phyloP scores from a whole-genome alignment of 2,888 invertebrate genomes.

The Papilio demoleus region DNA sequence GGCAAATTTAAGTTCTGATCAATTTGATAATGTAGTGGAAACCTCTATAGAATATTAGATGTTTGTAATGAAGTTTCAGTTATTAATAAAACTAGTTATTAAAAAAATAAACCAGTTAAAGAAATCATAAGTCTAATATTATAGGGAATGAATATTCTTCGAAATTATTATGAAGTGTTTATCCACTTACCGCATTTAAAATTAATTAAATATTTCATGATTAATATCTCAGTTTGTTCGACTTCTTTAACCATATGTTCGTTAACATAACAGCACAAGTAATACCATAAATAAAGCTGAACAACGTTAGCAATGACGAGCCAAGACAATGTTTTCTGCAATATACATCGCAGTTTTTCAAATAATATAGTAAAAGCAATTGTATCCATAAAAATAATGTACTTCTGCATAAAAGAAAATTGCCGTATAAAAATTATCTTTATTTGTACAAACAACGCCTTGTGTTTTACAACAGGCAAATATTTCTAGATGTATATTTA shows the following conservation, averaged over 20 bases:
- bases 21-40: too few relatives aligned
- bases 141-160: constrained; percentile 10
- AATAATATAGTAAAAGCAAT: neutral
- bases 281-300: constrained; percentile 59
- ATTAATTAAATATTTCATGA: constrained; percentile 65
- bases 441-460: neutral
- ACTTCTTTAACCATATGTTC: constrained; percentile 62
- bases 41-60: too few relatives aligned
- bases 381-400: too few relatives aligned
- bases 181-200: constrained; percentile 60
- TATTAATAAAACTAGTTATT: too few relatives aligned
- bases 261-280: constrained; percentile 56
- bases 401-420: too few relatives aligned
- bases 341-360: neutral
- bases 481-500: neutral
- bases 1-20: too few relatives aligned
- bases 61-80: too few relatives aligned
- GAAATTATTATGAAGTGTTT: too few relatives aligned
- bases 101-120: too few relatives aligned
- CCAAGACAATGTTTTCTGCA: constrained; percentile 51
- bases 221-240: constrained; percentile 55
- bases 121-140: too few relatives aligned
- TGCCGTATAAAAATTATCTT: neutral
- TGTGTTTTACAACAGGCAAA: neutral
- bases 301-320: constrained; percentile 52